Percentiles rank a stretch among this genome's conserved stretches.
Conservation (phyloP, 2,888 invertebrate species). For the Antheraea assamensis region DNA sequence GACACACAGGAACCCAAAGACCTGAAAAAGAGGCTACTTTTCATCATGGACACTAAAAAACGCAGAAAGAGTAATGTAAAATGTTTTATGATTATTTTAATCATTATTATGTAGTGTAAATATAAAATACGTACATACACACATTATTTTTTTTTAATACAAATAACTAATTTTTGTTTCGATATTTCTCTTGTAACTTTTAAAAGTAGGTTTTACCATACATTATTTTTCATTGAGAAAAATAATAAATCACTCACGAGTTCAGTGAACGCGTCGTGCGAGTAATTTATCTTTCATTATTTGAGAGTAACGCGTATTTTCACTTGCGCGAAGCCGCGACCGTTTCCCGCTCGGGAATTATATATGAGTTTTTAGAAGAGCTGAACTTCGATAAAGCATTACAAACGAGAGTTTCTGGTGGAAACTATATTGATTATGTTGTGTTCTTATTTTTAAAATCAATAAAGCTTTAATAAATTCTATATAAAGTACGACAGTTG, state of each 20-base stretch:
- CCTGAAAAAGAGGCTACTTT: too few species aligned
- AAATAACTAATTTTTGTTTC: not conserved
- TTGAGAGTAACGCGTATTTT: not conserved
- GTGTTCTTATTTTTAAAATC: too few species aligned
- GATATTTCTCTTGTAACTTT: not conserved
- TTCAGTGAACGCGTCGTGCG: not conserved
- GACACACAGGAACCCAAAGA: too few species aligned
- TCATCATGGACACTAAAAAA: too few species aligned
- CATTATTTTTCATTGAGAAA: not conserved
- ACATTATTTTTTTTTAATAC: not conserved
- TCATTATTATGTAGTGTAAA: too few species aligned
- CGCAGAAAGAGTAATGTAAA: too few species aligned
- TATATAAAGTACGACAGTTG: too few species aligned
- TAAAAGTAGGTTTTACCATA: not conserved
- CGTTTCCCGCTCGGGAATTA: not conserved
- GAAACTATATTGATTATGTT: too few species aligned
- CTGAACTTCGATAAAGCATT: not conserved
- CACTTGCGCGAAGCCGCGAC: not conserved
- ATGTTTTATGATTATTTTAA: too few species aligned
- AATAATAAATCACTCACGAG: not conserved
- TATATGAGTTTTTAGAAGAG: not conserved
- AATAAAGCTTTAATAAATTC: too few species aligned
- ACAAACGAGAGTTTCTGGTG: too few species aligned
- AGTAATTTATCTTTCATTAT: not conserved
- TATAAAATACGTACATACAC: too few species aligned